Evolutionary conservation across 2,888 invertebrate genomes (phyloP).

Genomic region (Ophion costatus): DNA sequence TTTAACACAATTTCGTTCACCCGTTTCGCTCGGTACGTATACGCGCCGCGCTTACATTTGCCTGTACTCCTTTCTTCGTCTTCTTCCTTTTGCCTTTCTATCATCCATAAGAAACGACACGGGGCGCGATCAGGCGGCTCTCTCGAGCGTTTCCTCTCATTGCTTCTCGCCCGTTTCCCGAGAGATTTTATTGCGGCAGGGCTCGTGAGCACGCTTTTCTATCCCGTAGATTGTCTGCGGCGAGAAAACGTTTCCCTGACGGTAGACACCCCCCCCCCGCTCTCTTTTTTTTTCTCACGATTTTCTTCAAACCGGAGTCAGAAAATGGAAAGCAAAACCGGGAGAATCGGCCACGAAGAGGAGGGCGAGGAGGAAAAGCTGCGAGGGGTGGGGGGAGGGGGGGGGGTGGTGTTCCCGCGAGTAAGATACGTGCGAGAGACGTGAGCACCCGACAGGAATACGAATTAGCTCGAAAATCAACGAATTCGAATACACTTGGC

Average conservation of each 20-base stretch:
- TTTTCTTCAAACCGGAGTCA: slow-evolving; percentile 47
- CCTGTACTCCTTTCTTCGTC: not conserved
- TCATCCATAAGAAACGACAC: not conserved
- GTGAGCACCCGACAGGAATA: slow-evolving; percentile 45
- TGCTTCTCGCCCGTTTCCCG: slow-evolving; percentile 57
- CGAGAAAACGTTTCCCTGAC: slow-evolving; percentile 51
- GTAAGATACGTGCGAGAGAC: slow-evolving; percentile 54
- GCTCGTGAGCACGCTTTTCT: slow-evolving; percentile 45
- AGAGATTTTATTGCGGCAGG: slow-evolving; percentile 64
- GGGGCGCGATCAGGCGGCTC: not conserved
- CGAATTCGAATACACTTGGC: slow-evolving; percentile 52
- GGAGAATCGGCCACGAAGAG: slow-evolving; percentile 14
- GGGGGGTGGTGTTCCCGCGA: slow-evolving; percentile 40
- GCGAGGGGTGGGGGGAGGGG: too few relatives aligned
- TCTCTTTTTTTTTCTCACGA: slow-evolving; percentile 59
- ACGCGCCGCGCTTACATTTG: not conserved
- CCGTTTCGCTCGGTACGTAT: not conserved
- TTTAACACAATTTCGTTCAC: slow-evolving; percentile 1
- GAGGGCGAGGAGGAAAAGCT: not conserved
- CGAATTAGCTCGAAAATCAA: slow-evolving; percentile 61
- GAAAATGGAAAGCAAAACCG: slow-evolving; percentile 53
- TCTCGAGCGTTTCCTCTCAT: slow-evolving; percentile 23
- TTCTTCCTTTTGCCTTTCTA: not conserved
- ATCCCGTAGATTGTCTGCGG: slow-evolving; percentile 68
- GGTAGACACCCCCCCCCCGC: not conserved